Evolutionary conservation across 2,888 invertebrate genomes (phyloP), one percentile per base, ranked within the genome.

Genomic region (Busseola fusca): DNA sequence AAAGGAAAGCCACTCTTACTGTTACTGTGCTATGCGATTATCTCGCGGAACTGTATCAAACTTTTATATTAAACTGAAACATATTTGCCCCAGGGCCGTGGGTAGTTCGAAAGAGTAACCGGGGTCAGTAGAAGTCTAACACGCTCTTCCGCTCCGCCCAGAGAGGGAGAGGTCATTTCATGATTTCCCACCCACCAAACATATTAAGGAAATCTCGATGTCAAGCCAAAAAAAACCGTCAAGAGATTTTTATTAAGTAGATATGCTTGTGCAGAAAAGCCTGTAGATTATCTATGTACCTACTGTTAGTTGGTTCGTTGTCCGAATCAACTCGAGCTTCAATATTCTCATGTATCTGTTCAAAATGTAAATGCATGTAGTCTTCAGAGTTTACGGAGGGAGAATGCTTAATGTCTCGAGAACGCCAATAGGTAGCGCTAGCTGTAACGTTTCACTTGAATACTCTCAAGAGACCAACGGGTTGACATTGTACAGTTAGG

Each of bases 361-460:
- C n/a, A 40, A 65, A 68, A 77, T 77, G 78, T 57, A 73, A 77
- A 81, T 66, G 65, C 48, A 77, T 63, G 34, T 30, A 50, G 48
- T 62, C 42, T 59, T 64, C 18, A 63, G 52, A 48, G 59, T 60
- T n/a, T 45, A 57, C 67, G 30, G 45, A 72, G 63, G 30, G 54
- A 69, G 65, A 64, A 30, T 27, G 45, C 30, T 71, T 74, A 81
- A 86, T 82, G 81, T 79, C 65, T 74, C 66, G 66, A 78, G 74
- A 77, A 78, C 69, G 76, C 68, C 76, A 82, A 82, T 76, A 82
- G 82, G 82, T 81, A 71, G 71, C 64, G 72, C 72, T 82, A 50
- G 71, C 45, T 54, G 71, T 78, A 50, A 62, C 72, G 57, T 64
- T 72, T 30, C 27, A 69, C 37, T 72, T 62, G 45, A 77, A 74